Percentiles rank a stretch among this genome's conserved stretches.
Conservation (phyloP, 2,888 invertebrate species). For the Tortrix viridana region DNA sequence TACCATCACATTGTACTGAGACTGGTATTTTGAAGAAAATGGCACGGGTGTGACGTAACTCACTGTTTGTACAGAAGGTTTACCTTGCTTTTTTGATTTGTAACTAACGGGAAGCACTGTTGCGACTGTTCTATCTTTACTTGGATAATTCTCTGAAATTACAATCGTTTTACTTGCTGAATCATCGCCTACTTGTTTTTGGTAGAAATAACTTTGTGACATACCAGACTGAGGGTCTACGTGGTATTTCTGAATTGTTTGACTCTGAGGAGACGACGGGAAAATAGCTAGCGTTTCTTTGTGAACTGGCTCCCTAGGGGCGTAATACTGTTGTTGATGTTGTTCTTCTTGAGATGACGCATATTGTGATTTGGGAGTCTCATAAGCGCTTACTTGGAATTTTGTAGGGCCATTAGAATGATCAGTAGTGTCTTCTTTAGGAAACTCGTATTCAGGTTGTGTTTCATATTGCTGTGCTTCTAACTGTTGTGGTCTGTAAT, state of each 20-base stretch:
- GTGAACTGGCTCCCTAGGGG: conserved; percentile 51
- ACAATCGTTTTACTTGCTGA: conserved; percentile 59
- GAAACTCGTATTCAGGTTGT: conserved; percentile 49
- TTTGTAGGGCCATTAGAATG: conserved; percentile 29
- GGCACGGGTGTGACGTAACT: conserved; percentile 77
- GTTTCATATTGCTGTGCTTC: conserved; percentile 40
- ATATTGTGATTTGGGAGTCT: conserved; percentile 34
- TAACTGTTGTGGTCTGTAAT: conserved; percentile 48
- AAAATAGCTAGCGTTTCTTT: conserved; percentile 56
- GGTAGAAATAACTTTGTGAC: conserved; percentile 62
- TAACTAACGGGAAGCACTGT: conserved; percentile 75
- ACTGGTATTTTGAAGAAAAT: conserved; percentile 66
- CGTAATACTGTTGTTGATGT: conserved; percentile 53
- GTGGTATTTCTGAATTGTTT: conserved; percentile 53
- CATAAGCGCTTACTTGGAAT: conserved; percentile 19
- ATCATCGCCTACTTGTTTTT: conserved; percentile 56
- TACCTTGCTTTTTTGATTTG: conserved; percentile 52
- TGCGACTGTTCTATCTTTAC: conserved; percentile 83
- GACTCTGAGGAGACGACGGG: conserved; percentile 53
- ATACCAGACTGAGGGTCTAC: conserved; percentile 52
- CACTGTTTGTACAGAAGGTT: conserved; percentile 62
- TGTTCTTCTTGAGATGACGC: conserved; percentile 41
- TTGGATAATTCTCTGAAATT: conserved; percentile 84
- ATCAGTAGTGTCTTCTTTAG: conserved; percentile 40
- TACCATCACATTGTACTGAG: conserved; percentile 73